Evolutionary conservation across 2,113 vertebrate species (phyloP), one percentile per base, ranked within the genome.

Genomic region (Oncorhynchus mykiss): DNA sequence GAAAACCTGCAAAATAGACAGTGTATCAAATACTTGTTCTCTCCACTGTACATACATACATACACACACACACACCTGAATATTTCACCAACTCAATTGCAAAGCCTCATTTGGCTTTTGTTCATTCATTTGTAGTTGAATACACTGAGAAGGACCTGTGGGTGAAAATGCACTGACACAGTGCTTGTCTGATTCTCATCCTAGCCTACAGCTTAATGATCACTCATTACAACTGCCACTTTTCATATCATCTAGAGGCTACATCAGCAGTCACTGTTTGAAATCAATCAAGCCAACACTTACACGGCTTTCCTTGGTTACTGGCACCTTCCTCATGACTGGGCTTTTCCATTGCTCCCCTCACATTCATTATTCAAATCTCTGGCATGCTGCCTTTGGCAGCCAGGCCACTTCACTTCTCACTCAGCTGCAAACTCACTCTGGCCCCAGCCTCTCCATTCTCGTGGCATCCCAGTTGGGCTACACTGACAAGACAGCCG

Each of bases 331-430:
- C 27, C 49, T 48, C 57, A 20, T 31, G 54, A 71, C 68, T 45
- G 13, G 29, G 64, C 45, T 18, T 39, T 39, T 68, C 66, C 25
- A 51, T 27, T 25, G 64, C 48, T 67, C 6, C 48, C 6, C 48
- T 68, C 74, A 76, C 60, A 71, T 51, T 24, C 48, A 69, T 59
- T 45, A 75, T 74, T 80, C 65, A 75, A 64, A 74, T 72, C 14
- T 71, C 18, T 67, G 22, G 34, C 49, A 34, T 51, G 29, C 31
- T 70, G 57, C 14, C 65, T 13, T 22, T 39, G 11, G 54, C 39
- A 57, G 51, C 12, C 16, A 54, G 27, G 25, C 24, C 20, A 54
- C 79, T 72, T 75, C 48, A 65, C 34, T 57, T 73, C 18, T 48
- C 20, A 39, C 67, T 65, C 29, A 13, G 31, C 45, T 64, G 25